Percentiles rank a stretch among this genome's conserved stretches.
phyloP scores from a whole-genome alignment of 2,888 invertebrate genomes.

The Mellilla xanthometata region DNA sequence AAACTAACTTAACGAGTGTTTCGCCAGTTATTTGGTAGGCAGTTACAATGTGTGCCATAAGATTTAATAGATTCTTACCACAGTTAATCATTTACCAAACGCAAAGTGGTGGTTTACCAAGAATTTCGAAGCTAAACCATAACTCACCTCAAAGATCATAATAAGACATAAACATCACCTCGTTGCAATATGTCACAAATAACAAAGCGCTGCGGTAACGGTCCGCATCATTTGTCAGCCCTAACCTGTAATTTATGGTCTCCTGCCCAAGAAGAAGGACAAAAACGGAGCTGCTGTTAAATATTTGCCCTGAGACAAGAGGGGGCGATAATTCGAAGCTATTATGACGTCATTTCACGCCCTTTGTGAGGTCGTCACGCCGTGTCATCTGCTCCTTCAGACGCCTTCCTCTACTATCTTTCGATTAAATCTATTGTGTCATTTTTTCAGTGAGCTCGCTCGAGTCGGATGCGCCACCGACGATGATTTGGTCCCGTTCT shows the following conservation, averaged over 20 bases:
- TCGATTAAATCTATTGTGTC: conserved; percentile 80
- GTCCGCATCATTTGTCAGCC: conserved; percentile 75
- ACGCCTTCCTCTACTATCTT: conserved; percentile 79
- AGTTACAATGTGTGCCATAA: too few species aligned
- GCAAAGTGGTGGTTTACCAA: conserved; percentile 41
- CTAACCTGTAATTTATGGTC: conserved; percentile 78
- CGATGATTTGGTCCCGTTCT: conserved; percentile 76
- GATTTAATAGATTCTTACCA: conserved; percentile 9
- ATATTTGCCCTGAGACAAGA: conserved; percentile 82
- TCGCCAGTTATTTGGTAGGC: too few species aligned
- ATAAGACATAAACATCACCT: conserved; percentile 79
- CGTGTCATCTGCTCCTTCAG: conserved; percentile 82
- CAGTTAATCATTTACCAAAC: conserved; percentile 21
- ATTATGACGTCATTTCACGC: conserved; percentile 83
- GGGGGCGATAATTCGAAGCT: conserved; percentile 81
- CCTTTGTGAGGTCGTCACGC: conserved; percentile 79
- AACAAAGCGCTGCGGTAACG: conserved; percentile 78
- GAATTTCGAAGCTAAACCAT: conserved; percentile 50
- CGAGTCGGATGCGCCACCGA: conserved; percentile 80
- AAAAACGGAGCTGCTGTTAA: conserved; percentile 78
- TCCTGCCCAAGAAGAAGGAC: conserved; percentile 71
- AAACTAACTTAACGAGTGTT: too few species aligned
- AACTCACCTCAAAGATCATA: conserved; percentile 62
- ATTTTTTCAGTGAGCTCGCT: conserved; percentile 75
- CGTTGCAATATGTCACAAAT: conserved; percentile 73